Evolutionary conservation across 2,113 vertebrate genomes (phyloP), one percentile per base, ranked within the genome.

Genomic region (Columbina picui): DNA sequence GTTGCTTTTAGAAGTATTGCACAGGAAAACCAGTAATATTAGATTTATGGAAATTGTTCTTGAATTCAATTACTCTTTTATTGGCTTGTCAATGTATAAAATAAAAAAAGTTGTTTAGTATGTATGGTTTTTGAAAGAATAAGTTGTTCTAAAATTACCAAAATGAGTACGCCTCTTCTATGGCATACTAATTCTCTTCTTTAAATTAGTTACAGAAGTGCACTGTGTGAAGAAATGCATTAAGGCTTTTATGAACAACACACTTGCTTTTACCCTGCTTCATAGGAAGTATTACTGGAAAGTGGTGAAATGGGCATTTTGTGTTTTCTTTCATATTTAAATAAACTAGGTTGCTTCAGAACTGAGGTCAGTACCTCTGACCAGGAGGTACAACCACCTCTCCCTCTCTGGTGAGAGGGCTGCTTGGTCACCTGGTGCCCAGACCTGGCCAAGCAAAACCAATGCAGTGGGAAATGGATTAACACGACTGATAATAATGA

Each of bases 311-410:
- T 22, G 21, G 32, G 16, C 16, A 29, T 47, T 95, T 91, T 53
- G 20, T 95, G 34, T 89, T 92, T 63, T 79, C 87, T 90, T 92
- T 87, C 27, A 5, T 77, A 36, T 75, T 74, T 86, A 85, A 91
- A 53, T 61, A 60, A 89, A 32, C 34, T 34, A 41, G 20, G 20
- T 73, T 87, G 32, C 41, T 91, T 73, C 56, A 84, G 91, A 61
- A 90, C 60, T 10, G 65, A 77, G 26, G 18, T 70, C 69, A 79
- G 0, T 64, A 12, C 36, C 32, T 84, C 78, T 81, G 53, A 67
- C 1, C 14, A 18, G 53, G 29, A 70, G 63, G 71, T 30, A 16
- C 52, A 55, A 73, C 69, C 86, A 32, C 94, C 74, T 93, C 45
- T 34, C 32, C 5, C 1, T 56, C 36, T 87, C 39, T 78, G 59